A percentile compares a stretch with the other conserved stretches of the same genome.
Conservation (phyloP, 2,113 vertebrate genomes). For the cat (Felis catus) region DNA sequence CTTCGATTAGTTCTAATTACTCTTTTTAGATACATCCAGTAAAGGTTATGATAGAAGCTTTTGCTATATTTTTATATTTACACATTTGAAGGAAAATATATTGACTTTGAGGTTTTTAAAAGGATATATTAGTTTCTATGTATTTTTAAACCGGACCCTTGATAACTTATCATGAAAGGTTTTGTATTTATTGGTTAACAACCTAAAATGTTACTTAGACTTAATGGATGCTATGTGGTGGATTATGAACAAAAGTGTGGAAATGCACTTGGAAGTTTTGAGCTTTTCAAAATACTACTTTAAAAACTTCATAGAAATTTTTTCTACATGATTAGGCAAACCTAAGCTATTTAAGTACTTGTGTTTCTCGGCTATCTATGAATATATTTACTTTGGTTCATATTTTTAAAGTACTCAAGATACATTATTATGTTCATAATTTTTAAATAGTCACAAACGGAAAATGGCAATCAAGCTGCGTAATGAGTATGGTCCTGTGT, state of each 20-base stretch:
- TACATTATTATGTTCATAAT: slow-evolving; percentile 49
- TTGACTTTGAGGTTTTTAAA: not conserved
- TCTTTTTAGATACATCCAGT: not conserved
- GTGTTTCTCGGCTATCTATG: not conserved
- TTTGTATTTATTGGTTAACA: slow-evolving; percentile 36
- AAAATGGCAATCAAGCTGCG: slow-evolving; percentile 95
- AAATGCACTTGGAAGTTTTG: slow-evolving; percentile 5
- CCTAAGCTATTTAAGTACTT: slow-evolving; percentile 10
- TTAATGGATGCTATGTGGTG: not conserved
- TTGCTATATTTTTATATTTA: slow-evolving; percentile 28
- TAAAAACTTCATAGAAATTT: slow-evolving; percentile 29
- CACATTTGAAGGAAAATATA: slow-evolving; percentile 1
- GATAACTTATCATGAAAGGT: not conserved
- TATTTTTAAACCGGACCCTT: slow-evolving; percentile 19
- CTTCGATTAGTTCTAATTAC: not conserved
- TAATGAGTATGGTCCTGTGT: slow-evolving; percentile 91
- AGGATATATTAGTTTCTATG: slow-evolving; percentile 9
- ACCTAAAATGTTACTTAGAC: not conserved
- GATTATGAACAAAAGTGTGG: slow-evolving; percentile 36
- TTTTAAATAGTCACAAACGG: slow-evolving; percentile 89
- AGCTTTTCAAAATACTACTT: not conserved
- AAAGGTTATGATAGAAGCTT: slow-evolving; percentile 3
- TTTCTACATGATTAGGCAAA: not conserved
- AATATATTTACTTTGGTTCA: not conserved
- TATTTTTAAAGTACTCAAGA: slow-evolving; percentile 39